These are phyloP conservation scores for Falcunculus frontatus DNA, from an alignment of 2,113 vertebrate species.

Conservation along the genomic window DNA sequence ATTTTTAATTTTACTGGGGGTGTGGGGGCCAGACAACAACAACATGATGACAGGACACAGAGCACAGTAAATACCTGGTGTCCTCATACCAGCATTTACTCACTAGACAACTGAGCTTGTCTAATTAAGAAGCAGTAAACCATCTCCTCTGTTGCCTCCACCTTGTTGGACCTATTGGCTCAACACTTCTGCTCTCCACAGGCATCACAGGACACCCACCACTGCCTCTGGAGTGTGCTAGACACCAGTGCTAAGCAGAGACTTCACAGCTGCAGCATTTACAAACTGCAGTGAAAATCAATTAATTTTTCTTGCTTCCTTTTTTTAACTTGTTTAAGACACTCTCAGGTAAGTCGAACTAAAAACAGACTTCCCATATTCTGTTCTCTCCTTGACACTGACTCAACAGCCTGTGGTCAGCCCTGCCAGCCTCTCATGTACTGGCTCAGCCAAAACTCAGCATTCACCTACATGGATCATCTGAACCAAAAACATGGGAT, in stretches of 20 bases:
- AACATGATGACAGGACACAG: not conserved
- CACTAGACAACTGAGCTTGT: not conserved
- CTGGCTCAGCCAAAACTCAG: not conserved
- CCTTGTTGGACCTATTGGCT: not conserved
- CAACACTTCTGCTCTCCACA: not conserved
- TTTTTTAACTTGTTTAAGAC: not conserved
- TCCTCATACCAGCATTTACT: not conserved
- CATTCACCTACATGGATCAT: not conserved
- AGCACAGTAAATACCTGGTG: not conserved
- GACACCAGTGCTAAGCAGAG: not conserved
- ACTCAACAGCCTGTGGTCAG: not conserved
- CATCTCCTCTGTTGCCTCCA: not conserved
- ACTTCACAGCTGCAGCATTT: not conserved
- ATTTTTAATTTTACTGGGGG: not conserved
- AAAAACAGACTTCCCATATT: not conserved
- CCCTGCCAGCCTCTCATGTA: not conserved
- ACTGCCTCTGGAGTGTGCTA: not conserved
- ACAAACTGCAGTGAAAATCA: not conserved
- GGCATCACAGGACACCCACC: not conserved
- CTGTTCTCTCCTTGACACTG: not conserved
- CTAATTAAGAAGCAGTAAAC: not conserved
- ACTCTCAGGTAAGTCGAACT: not conserved
- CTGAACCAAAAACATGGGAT: not conserved
- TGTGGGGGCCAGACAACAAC: not conserved
- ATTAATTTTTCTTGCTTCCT: not conserved